These are phyloP conservation scores for Pachypanchax playfairii DNA, from an alignment of 2,113 vertebrate species.

Conservation along the genomic window DNA sequence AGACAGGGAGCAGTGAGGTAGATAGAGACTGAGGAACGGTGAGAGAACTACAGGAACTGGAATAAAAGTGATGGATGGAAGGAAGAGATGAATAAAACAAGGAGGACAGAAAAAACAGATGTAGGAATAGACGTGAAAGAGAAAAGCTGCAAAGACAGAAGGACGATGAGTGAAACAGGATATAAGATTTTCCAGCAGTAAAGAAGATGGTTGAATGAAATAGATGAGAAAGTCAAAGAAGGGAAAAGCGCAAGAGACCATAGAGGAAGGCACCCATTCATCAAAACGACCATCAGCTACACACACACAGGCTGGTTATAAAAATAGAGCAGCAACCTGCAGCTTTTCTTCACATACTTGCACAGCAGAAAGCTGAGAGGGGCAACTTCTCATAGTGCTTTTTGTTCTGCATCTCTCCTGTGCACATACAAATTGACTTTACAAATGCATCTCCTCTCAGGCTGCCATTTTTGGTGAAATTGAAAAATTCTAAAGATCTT, in stretches of 20 bases:
- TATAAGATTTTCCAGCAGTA: neutral
- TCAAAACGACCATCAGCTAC: constrained; percentile 13
- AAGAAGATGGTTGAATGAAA: constrained; percentile 8
- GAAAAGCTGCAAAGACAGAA: constrained; percentile 15
- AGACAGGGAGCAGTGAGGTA: neutral
- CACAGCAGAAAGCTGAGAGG: constrained; percentile 9
- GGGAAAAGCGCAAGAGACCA: neutral
- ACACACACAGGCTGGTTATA: constrained; percentile 9
- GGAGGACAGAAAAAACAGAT: neutral
- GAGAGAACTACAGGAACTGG: neutral
- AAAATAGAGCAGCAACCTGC: constrained; percentile 43
- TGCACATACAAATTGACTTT: constrained; percentile 2
- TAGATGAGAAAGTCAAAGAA: constrained; percentile 16
- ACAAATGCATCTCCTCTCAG: too few relatives aligned
- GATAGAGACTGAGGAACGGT: neutral
- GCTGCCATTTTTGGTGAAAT: neutral
- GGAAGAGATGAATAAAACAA: neutral
- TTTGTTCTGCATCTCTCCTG: neutral
- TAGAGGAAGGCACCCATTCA: constrained; percentile 39
- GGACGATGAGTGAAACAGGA: neutral
- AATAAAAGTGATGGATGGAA: neutral
- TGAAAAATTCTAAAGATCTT: too few relatives aligned
- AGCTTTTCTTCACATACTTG: constrained; percentile 33
- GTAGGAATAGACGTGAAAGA: neutral
- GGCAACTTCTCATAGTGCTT: neutral